These are phyloP conservation scores for Coregonus sp. DNA, from an alignment of 2,797 vertebrate genomes.

Conservation along the genomic window DNA sequence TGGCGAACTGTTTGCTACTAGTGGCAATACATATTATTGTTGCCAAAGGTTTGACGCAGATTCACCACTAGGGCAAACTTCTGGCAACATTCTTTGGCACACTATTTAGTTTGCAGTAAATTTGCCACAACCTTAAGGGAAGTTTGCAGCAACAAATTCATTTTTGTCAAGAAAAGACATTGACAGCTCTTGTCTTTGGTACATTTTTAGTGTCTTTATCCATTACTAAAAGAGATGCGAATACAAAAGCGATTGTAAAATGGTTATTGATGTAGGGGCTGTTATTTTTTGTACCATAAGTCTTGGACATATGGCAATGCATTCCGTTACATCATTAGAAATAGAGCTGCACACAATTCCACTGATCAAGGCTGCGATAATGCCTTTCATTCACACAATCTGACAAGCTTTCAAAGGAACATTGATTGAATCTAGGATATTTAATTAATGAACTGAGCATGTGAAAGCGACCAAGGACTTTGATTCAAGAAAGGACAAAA, in stretches of 20 bases:
- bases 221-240: constrained; percentile 15
- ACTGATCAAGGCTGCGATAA: constrained; percentile 68
- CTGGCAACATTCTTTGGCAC: no score
- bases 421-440: constrained; percentile 72
- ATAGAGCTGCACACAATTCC: constrained; percentile 50
- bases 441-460: constrained; percentile 73
- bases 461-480: constrained; percentile 74
- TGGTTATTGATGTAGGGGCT: constrained; percentile 29
- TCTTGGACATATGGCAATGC: constrained; percentile 50
- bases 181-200: background rate
- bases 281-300: constrained; percentile 17
- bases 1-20: no score
- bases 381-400: constrained; percentile 71
- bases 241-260: constrained; percentile 61
- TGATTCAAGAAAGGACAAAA: constrained; percentile 61
- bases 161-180: no score
- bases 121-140: no score
- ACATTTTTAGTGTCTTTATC: constrained; percentile 5
- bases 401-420: constrained; percentile 62
- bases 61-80: no score
- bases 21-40: no score
- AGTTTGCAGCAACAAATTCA: no score
- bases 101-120: no score
- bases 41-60: no score
- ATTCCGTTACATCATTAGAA: constrained; percentile 58